Evolutionary conservation across 2,888 invertebrate species (phyloP).

Genomic region (Drosophila kambysellisi): DNA sequence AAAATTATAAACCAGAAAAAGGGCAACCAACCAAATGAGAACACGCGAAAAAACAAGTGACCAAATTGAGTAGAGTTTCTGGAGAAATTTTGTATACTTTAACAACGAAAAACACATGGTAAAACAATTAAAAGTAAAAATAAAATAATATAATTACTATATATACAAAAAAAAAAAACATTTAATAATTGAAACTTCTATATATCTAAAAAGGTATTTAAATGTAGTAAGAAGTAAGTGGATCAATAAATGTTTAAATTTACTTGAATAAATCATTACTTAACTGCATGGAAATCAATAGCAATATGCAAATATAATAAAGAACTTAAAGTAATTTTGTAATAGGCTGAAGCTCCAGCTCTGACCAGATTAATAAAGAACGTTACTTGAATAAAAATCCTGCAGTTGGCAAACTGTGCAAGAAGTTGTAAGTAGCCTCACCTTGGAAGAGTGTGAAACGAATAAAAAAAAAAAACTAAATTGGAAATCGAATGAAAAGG

Average conservation of each 20-base stretch:
- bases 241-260: background rate
- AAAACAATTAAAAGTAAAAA: background rate
- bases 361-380: background rate
- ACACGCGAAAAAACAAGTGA: slow-evolving; percentile 20
- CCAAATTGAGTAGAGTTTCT: background rate
- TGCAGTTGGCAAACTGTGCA: background rate
- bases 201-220: background rate
- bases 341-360: background rate
- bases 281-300: background rate
- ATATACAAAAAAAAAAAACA: background rate
- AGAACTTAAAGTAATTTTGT: background rate
- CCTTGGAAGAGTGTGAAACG: slow-evolving; percentile 15
- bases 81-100: slow-evolving; percentile 31
- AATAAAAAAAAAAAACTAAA: slow-evolving; percentile 47
- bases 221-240: background rate
- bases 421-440: background rate
- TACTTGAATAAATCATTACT: background rate
- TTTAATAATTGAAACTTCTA: background rate
- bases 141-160: background rate
- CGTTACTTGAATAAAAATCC: background rate
- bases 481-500: slow-evolving; percentile 76
- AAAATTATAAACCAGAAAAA: slow-evolving; percentile 46
- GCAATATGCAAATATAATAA: background rate
- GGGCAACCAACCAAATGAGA: slow-evolving; percentile 52
- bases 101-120: background rate